Conservation (phyloP, 2,113 vertebrate species). For the Sylvietta virens region DNA sequence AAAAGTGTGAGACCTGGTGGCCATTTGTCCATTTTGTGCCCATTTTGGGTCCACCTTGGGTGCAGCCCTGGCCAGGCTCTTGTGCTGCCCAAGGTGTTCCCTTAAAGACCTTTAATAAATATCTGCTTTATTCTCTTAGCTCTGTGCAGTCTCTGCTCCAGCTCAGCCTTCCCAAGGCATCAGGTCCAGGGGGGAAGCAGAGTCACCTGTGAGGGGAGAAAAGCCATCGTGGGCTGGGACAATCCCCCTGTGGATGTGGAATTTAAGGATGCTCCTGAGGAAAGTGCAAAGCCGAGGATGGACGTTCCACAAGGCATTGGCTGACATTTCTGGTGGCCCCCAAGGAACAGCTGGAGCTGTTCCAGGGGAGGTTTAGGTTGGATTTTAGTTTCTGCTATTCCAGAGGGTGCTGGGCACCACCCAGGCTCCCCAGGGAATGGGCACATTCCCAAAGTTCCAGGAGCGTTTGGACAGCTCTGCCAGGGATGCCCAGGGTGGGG, state of each 20-base stretch:
- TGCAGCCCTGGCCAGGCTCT: not conserved
- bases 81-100: not conserved
- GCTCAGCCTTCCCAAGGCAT: not conserved
- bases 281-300: not conserved
- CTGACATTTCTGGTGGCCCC: not conserved
- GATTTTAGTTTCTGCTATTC: too few species aligned
- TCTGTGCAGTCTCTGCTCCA: not conserved
- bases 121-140: not conserved
- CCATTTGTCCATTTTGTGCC: too few species aligned
- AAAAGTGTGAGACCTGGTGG: too few species aligned
- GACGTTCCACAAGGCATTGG: not conserved
- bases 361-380: fast-evolving
- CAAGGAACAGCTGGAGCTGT: fast-evolving
- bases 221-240: fast-evolving
- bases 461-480: fast-evolving
- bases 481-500: not conserved
- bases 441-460: not conserved
- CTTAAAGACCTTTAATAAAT: not conserved
- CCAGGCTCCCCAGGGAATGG: not conserved
- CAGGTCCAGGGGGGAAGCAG: not conserved
- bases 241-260: fast-evolving
- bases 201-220: fast-evolving
- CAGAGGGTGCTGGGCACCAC: not conserved
- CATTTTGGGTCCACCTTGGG: not conserved
- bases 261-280: not conserved